Evolutionary conservation across 1,140 invertebrate species (phyloP), one percentile per base, ranked within the genome.

Genomic region (Cardiocondyla obscurior): DNA sequence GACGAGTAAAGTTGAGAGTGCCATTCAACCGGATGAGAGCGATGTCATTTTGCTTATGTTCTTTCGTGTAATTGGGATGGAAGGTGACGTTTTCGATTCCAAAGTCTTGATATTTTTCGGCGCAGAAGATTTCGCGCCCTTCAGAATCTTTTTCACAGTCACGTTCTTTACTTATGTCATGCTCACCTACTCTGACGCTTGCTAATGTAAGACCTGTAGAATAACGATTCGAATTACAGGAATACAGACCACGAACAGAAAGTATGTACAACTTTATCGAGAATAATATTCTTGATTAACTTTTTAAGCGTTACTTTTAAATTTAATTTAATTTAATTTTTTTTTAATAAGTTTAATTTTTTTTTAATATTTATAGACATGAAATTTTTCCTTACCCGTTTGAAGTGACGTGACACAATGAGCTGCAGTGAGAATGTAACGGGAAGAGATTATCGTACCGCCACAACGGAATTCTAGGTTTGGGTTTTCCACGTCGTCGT

Each of bases 341-440:
- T 25, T 55, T 28, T 70, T n/a, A n/a, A n/a, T 4, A 25, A 3
- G 1, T 10, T n/a, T n/a, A n/a, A 39, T 39, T 6, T 39, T 39
- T n/a, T n/a, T n/a, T n/a, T n/a, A n/a, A 39, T 44, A 14, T 44
- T 44, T 44, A 44, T 5, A 14, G 12, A 1, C 14, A 44, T 44
- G 14, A 2, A 3, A 44, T 0, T 51, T 33, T 33, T 30, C 8
- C 60, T 92, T 76, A 74, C 92, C 88, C 0, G 42, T 42, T 0
- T 89, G 88, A 28, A 96, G 85, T 7, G 91, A 89, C 2, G 94
- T 94, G 7, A 97, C 94, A 70, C 96, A 97, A 85, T 97, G 96
- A 0, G 96, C 96, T 1, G 96, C 96, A 1, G 96, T 97, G n/a
- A 97, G 90, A 42, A 97, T 94, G 85, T 96, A 96, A 86, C 95